Conservation (phyloP, 2,888 invertebrate genomes). For the Drosophila multiciliata region DNA sequence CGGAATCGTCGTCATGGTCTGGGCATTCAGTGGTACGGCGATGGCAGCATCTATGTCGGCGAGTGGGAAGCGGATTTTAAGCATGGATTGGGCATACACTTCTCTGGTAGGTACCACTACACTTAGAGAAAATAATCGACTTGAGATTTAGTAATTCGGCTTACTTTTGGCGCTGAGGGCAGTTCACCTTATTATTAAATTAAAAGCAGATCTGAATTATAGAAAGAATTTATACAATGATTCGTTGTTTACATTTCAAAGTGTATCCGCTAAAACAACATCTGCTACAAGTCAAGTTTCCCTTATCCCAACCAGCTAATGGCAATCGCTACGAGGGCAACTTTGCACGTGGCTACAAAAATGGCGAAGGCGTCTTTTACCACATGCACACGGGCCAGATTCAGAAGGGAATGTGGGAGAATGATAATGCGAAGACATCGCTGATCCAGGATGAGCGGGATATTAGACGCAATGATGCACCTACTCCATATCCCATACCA, state of each 20-base stretch:
- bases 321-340: conserved; percentile 84
- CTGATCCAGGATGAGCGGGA: conserved; percentile 78
- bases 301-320: conserved; percentile 68
- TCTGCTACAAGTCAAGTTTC: not conserved
- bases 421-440: conserved; percentile 78
- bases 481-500: conserved; percentile 78
- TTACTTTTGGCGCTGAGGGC: too few relatives aligned
- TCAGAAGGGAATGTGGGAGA: conserved; percentile 84
- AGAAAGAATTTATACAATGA: too few relatives aligned
- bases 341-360: conserved; percentile 82
- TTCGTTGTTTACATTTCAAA: too few relatives aligned
- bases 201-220: too few relatives aligned
- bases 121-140: not conserved
- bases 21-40: conserved; percentile 82
- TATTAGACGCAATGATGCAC: conserved; percentile 65
- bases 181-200: too few relatives aligned
- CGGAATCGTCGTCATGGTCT: conserved; percentile 79
- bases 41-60: conserved; percentile 81
- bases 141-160: not conserved
- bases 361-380: conserved; percentile 83
- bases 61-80: conserved; percentile 81
- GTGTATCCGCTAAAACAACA: not conserved
- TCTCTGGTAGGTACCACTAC: conserved; percentile 68
- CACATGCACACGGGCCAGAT: conserved; percentile 83
- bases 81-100: conserved; percentile 82